Conservation (phyloP, 1,140 invertebrate species). For the Daktulosphaira vitifoliae region DNA sequence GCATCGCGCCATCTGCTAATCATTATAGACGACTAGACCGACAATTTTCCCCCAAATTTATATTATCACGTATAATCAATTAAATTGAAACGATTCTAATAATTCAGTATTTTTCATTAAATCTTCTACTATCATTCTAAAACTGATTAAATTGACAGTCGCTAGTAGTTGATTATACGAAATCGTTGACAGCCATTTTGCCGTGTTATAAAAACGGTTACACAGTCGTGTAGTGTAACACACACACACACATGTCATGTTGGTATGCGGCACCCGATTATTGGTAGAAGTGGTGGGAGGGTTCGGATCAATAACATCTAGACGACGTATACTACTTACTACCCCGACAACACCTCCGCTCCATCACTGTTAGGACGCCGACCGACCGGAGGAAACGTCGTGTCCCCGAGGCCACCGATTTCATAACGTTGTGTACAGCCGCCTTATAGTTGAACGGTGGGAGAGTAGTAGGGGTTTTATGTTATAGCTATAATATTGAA, state of each 20-base stretch:
- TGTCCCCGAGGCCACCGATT: slow-evolving; percentile 22
- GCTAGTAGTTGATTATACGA: neutral
- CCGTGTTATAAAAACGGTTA: neutral
- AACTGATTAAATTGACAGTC: no score
- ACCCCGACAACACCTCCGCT: neutral
- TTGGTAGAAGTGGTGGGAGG: neutral
- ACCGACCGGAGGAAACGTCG: slow-evolving; percentile 24
- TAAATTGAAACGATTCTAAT: no score
- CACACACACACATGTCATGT: neutral
- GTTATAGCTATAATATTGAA: no score
- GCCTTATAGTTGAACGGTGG: neutral
- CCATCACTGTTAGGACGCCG: slow-evolving; percentile 9
- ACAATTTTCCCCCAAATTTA: slow-evolving; percentile 11
- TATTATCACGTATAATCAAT: no score
- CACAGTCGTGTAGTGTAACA: slow-evolving; percentile 11
- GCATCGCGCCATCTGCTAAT: slow-evolving; percentile 21
- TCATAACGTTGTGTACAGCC: slow-evolving; percentile 10
- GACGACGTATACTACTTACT: slow-evolving; percentile 10
- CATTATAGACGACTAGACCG: neutral
- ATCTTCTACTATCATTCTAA: no score
- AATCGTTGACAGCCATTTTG: neutral
- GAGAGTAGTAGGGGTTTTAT: neutral
- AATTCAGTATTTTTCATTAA: no score
- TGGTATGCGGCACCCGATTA: neutral
- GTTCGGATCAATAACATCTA: slow-evolving; percentile 32